Evolutionary conservation across 2,113 vertebrate genomes (phyloP).

Genomic region (Poecilia latipinna): DNA sequence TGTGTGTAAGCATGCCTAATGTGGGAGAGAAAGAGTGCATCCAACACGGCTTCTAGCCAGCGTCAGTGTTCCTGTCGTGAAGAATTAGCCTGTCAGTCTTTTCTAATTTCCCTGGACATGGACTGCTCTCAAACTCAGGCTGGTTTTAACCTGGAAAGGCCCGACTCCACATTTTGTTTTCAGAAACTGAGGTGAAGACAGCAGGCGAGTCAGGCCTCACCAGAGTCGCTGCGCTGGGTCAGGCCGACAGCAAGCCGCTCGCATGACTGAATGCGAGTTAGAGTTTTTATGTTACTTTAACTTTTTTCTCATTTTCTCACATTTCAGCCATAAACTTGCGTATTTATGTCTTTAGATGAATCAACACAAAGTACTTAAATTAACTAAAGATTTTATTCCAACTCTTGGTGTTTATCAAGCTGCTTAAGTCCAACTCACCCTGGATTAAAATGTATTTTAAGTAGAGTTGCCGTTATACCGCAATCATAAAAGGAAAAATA

Average conservation of each 20-base stretch:
- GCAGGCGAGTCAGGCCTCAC: slow-evolving; percentile 20
- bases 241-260: slow-evolving; percentile 17
- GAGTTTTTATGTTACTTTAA: not conserved
- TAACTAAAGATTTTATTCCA: not conserved
- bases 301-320: not conserved
- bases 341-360: not conserved
- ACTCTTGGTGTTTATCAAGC: not conserved
- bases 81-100: slow-evolving; percentile 66
- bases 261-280: not conserved
- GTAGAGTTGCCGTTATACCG: no score
- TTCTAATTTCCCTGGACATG: slow-evolving; percentile 52
- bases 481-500: no score
- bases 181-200: slow-evolving; percentile 39
- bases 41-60: slow-evolving; percentile 62
- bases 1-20: slow-evolving; percentile 62
- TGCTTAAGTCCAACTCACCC: no score
- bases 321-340: not conserved
- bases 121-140: slow-evolving; percentile 40
- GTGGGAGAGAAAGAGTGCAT: slow-evolving; percentile 66
- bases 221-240: slow-evolving; percentile 25
- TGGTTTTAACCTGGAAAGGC: slow-evolving; percentile 46
- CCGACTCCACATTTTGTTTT: slow-evolving; percentile 33
- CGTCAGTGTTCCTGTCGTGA: slow-evolving; percentile 52
- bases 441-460: no score
- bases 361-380: not conserved